Base-by-base conservation (phyloP, 2,113 vertebrate genomes). In the Hippocampus barbouri region DNA sequence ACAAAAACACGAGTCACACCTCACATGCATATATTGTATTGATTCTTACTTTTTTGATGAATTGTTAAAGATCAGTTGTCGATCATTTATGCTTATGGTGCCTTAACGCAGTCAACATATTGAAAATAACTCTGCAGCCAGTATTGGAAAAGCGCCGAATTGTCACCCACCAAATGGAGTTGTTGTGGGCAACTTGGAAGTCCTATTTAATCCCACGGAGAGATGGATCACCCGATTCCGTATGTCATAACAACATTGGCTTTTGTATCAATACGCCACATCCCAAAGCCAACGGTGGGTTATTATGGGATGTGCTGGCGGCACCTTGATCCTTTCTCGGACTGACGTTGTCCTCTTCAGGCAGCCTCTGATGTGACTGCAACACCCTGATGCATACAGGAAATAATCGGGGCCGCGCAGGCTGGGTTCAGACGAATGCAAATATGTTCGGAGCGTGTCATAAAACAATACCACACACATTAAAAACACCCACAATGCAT, bases 361-460 rank as follows among this genome's bases (percentile, higher is more conserved):
- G 86, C 79, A 59, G 77, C 66, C 73, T 73, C 78, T 88, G 85
- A 89, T 88, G 80, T 88, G 86, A 86, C 86, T 88, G 67, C 75
- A 79, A 84, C 84, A 75, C 86, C 83, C 84, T 83, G 88, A 90
- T 88, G 88, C 85, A 79, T 83, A 86, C 75, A 89, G 89, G 86
- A 91, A 91, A 88, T 91, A 92, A 91, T 91, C 91, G 91, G 87
- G 86, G 87, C 86, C 85, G 86, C 83, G 69, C 87, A 87, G 88
- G 85, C 83, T 80, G 76, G 71, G 86, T 91, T 92, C 88, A 90
- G 87, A 93, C 82, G 82, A 89, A 91, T 91, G 90, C 91, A 90
- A 92, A 93, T 92, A 88, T 89, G 88, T 89, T 88, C 84, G 73
- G 74, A 89, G 87, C 72, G 80, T 77, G 89, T 90, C 87, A 54